Evolutionary conservation across 1,140 invertebrate species (phyloP), one percentile per base, ranked within the genome.

Genomic region (Drosophila pallidifrons): DNA sequence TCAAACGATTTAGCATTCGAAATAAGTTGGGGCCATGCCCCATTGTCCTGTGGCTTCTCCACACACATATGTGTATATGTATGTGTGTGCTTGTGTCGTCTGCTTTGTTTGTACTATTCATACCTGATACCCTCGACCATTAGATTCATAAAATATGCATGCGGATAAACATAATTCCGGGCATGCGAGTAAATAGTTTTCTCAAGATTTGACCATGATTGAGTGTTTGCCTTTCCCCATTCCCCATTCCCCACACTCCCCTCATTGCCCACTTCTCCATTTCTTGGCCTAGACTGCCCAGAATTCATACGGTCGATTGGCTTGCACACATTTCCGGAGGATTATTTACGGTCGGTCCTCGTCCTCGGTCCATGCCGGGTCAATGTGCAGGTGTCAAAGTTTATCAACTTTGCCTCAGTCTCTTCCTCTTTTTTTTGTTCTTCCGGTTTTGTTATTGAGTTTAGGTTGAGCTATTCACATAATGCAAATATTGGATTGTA

Each of bases 141-240:
- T 89, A 89, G 74, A 79, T 65, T 75, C 69, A 89, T 89, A 82
- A 89, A 89, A 89, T 89, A 89, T 89, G 85, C 85, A 89, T 81
- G 75, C 35, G 81, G 75, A 88, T 89, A 89, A 89, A 89, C 81
- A 89, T 89, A 89, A 89, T 85, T 76, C 78, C 60, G 71, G 83
- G 52, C 75, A 85, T 72, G 78, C 55, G 82, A 81, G 82, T 81
- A 85, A 81, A 85, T 86, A 81, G 79, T 82, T 86, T 86, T 82
- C 76, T 82, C 79, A 81, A 76, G 79, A 82, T 76, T 81, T 85
- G 82, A 81, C 82, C 82, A 87, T 81, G 82, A 81, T 85, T 87
- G 82, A 86, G 82, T 87, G 82, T 66, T 64, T 83, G 74, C 60
- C 16, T 41, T 38, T 1, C 51, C 58, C 58, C 60, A 8, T 4